A percentile compares a stretch with the other conserved stretches of the same genome.
Evolutionary conservation across 2,113 vertebrate species (phyloP).

Genomic region (Oplegnathus fasciatus): DNA sequence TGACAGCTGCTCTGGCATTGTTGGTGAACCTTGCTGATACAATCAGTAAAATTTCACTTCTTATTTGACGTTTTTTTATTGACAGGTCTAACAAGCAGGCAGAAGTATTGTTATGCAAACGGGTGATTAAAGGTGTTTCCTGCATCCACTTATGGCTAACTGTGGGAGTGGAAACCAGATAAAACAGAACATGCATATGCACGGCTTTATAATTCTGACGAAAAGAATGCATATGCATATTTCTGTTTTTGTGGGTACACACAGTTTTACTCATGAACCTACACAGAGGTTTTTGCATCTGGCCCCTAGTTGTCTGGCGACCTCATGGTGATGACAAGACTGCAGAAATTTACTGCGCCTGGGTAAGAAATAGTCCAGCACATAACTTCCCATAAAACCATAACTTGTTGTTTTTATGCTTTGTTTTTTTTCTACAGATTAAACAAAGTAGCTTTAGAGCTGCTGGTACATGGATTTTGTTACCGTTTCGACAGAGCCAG

Average conservation of each 20-base stretch:
- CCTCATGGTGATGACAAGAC: background rate
- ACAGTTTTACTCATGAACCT: background rate
- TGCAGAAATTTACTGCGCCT: no score
- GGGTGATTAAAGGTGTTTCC: rapidly evolving
- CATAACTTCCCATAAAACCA: no score
- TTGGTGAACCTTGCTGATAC: background rate
- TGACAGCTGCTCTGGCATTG: background rate
- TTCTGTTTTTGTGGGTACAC: background rate
- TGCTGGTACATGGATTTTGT: background rate
- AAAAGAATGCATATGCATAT: background rate
- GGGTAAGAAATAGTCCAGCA: no score
- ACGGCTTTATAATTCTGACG: background rate
- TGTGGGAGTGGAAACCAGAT: background rate
- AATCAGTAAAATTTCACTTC: no score
- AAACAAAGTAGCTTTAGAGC: background rate
- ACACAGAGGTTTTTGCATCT: background rate
- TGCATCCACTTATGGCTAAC: background rate
- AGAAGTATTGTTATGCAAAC: background rate
- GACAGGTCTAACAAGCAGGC: background rate
- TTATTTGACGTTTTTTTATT: no score
- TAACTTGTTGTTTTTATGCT: background rate
- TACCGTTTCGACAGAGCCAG: background rate
- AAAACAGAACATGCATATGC: no score
- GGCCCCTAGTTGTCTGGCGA: background rate
- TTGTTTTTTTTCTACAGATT: background rate